Evolutionary conservation across 2,888 invertebrate genomes (phyloP), one percentile per base, ranked within the genome.

Genomic region (Drosophila anomelani): DNA sequence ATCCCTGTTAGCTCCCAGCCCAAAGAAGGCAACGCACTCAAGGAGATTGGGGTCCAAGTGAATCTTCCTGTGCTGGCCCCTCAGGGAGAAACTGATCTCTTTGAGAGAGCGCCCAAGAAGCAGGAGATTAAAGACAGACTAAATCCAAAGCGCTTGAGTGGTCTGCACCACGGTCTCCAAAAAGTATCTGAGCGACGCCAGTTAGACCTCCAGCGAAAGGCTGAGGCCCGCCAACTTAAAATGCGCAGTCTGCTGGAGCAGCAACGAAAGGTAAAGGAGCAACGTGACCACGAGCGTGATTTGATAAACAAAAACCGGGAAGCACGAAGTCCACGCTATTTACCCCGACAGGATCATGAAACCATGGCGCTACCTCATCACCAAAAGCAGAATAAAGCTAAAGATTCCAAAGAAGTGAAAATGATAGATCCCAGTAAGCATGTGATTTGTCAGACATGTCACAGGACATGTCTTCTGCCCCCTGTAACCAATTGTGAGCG

Each of bases 211-310:
- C 29, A 58, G 39, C 12, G 59, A 9, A 58, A 12, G 58, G 39
- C 32, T 7, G 41, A 58, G 39, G 32, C 13, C 8, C 59, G 41
- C 8, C 41, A 34, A 13, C 23, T 32, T 4, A 23, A 13, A 5
- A 39, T 59, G n/a, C 32, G n/a, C 5, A 32, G 10, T 5, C 13
- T 61, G 13, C 60, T 7, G 3, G 60, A 60, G 17, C 41, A 26
- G 61, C 41, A 61, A 23, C 32, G 13, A 2, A 61, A 61, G 17
- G 60, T 61, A 10, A 60, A 60, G 60, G 32, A 43, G 17, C 60
- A 17, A 1, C 60, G 60, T 17, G 60, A 61, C 17, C 15, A 61
- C 23, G 60, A 61, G 23, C 60, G 60, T 23, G 13, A 43, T 23
- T 5, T 61, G 8, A n/a, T 41, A 8, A 13, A n/a, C 4, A 61